Evolutionary conservation across 2,113 vertebrate species (phyloP), one percentile per base, ranked within the genome.

Genomic region (Pseudopodoces humilis): DNA sequence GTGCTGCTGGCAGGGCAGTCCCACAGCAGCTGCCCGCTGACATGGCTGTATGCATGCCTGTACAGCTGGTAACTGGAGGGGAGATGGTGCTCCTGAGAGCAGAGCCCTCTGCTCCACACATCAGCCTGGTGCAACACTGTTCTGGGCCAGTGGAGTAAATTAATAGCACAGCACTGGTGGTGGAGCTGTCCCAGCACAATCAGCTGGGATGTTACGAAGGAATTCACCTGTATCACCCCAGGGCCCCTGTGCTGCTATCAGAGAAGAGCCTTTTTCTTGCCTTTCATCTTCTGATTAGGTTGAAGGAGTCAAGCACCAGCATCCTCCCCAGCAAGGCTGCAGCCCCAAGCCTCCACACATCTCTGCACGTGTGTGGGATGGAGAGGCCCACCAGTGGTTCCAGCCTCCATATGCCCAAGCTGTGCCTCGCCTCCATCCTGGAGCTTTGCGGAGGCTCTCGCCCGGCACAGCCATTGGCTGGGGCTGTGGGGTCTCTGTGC

Each of bases 361-460:
- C 64, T 68, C 27, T 22, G 31, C 25, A 8, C 1, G 0, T 2
- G 21, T 5, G 8, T 63, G 76, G 56, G 46, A 35, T 20, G 55
- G 46, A 56, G 71, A 33, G 33, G 6, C 18, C 30, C 6, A 1
- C 5, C 25, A 43, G 25, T 7, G 3, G 33, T 76, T 75, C 35
- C 53, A 5, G 59, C 15, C 80, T 30, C 13, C 0, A 0, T 17
- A 60, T 2, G 3, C 44, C 82, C 44, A 49, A 4, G 1, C 46
- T 19, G 35, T 5, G 0, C 60, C 50, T 71, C 1, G 0, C 28
- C 43, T 52, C 67, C 2, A 0, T 33, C 55, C 70, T 15, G 27
- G 44, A 1, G 9, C 7, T 1, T 1, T 1, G 30, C 0, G 1
- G 72, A 55, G 79, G 55, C 59, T 90, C 60, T 70, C 0, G 0